Base-by-base conservation (phyloP, 1,140 invertebrate species). In the Cyclina sinensis region DNA sequence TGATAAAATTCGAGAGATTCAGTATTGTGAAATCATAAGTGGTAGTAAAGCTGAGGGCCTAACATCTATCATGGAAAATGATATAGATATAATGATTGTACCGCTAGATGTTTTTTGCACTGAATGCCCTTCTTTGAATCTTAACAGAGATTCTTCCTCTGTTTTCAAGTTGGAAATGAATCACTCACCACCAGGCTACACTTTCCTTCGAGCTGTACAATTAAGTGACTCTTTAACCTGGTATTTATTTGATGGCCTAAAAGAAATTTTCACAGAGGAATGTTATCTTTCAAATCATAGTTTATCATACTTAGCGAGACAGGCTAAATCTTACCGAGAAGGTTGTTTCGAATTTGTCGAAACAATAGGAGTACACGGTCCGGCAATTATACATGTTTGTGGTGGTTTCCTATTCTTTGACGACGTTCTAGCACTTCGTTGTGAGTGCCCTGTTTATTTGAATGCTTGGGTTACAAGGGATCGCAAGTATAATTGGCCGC, bases 11-110 rank as follows among this genome's bases (percentile, higher is more conserved):
- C 18, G 21, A 43, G 30, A 30, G 12, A 0, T 11, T 14, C 21
- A 43, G 39, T 43, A 18, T 18, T 12, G 35, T 7, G 21, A 54
- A 3, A 12, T 30, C 32, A 18, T 5, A 11, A 11, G 4, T 14
- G 68, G 68, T 11, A 73, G 68, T 32, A 73, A 73, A 43, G 68
- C 68, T 35, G 68, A 73, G 30, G 68, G 68, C 5, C 32, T 73
- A 0, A 43, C 27, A 18, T 7, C 32, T 73, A 18, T 21, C 7
- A 27, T 18, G 32, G 68, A 73, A 73, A 73, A 27, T 73, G 68
- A 73, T 43, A 24, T 18, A 21, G 68, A 73, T 43, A 32, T 73
- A 39, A 73, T 73, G 68, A 21, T 7, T 35, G 68, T 73, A 18
- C 39, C 68, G 0, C 32, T 32, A 0, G 32, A 73, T 35, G 21